A percentile compares a stretch with the other conserved stretches of the same genome.
Conservation (phyloP, 2,113 vertebrate species). For the Saguinus midas region DNA sequence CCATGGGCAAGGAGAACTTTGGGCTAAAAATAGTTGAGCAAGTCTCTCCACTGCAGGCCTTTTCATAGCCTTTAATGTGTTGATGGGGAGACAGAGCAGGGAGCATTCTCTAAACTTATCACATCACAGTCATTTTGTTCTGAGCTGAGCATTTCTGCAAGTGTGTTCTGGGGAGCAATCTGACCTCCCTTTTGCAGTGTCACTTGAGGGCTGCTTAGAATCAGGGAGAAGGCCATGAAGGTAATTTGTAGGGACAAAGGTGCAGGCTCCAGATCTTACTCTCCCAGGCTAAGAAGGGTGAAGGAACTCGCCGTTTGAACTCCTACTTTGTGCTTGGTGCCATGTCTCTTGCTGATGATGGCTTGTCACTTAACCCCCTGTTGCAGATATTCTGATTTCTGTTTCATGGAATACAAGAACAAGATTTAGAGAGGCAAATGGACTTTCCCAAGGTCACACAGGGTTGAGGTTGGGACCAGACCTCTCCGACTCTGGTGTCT, state of each 20-base stretch:
- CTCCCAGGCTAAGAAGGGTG: background rate
- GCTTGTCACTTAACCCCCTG: fast-evolving
- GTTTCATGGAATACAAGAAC: background rate
- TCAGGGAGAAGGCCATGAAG: background rate
- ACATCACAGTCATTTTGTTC: background rate
- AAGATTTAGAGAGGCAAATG: background rate
- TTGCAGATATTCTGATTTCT: background rate
- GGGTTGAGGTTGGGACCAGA: background rate
- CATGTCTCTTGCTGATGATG: background rate
- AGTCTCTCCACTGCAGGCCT: background rate
- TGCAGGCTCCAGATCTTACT: too few relatives aligned
- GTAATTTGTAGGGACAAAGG: background rate
- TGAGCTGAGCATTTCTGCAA: background rate
- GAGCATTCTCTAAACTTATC: too few relatives aligned
- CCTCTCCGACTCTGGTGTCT: fast-evolving
- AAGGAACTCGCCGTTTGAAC: background rate
- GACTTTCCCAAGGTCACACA: background rate
- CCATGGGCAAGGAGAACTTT: background rate
- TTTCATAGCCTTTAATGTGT: background rate
- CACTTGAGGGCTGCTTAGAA: background rate
- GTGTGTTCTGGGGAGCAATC: fast-evolving
- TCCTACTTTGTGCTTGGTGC: background rate
- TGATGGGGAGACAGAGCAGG: background rate
- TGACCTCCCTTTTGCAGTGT: background rate
- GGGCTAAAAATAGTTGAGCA: background rate